These are phyloP conservation scores for Heliconius cydno DNA, from an alignment of 2,888 invertebrate species.

Conservation along the genomic window DNA sequence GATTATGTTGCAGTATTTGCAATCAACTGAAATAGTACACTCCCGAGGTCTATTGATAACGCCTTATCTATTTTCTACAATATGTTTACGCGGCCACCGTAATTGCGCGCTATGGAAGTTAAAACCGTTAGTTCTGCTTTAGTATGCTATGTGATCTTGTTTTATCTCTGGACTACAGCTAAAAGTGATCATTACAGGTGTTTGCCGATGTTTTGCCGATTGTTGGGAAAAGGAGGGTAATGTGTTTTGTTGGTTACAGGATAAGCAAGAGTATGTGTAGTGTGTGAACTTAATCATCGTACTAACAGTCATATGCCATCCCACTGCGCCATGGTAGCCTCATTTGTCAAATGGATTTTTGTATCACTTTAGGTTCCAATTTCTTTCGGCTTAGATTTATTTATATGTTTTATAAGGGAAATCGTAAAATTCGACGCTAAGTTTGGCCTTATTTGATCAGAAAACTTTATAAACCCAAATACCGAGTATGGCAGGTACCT, in stretches of 20 bases:
- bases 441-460: no score
- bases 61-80: conserved; percentile 42
- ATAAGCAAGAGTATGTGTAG: neutral
- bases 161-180: neutral
- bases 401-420: no score
- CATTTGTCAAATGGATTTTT: no score
- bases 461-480: no score
- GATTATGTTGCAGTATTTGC: conserved; percentile 67
- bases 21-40: conserved; percentile 67
- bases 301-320: no score
- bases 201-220: neutral
- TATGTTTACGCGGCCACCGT: conserved; percentile 43
- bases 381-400: no score
- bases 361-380: no score
- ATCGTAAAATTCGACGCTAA: no score
- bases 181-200: neutral
- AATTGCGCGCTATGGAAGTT: conserved; percentile 41
- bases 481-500: no score
- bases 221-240: no score
- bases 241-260: neutral
- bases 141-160: conserved; percentile 26
- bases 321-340: no score
- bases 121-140: conserved; percentile 32
- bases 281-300: no score
- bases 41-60: conserved; percentile 72